phyloP scores from a whole-genome alignment of 2,888 invertebrate species.

The Diplolepis rosae region DNA sequence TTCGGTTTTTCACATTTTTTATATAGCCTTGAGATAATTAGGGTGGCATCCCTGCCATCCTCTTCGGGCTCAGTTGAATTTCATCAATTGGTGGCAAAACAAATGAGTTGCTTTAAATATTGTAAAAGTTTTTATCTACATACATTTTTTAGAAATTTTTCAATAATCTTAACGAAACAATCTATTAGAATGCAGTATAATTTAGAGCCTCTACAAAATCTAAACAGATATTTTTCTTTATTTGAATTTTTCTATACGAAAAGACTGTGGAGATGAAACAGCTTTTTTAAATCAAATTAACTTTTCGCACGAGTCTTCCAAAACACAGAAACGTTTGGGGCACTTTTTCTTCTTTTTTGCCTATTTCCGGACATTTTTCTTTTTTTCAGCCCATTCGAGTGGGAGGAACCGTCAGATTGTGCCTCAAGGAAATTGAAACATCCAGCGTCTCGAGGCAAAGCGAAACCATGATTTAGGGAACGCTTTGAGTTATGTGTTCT shows the following conservation, averaged over 20 bases:
- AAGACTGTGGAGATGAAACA: too few species aligned
- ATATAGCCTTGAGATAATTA: constrained; percentile 71
- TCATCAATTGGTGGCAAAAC: neutral
- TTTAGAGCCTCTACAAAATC: too few species aligned
- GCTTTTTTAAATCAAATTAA: neutral
- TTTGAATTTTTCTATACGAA: too few species aligned
- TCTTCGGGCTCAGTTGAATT: neutral
- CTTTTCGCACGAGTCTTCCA: neutral
- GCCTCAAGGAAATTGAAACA: constrained; percentile 89
- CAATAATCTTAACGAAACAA: neutral
- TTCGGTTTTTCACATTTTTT: constrained; percentile 65
- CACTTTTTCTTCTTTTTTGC: constrained; percentile 7
- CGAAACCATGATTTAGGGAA: constrained; percentile 70
- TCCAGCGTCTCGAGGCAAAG: constrained; percentile 67
- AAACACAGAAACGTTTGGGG: neutral
- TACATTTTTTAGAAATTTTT: neutral
- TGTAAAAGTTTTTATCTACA: neutral
- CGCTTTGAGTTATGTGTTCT: constrained; percentile 70
- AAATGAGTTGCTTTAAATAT: neutral
- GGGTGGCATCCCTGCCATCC: constrained; percentile 71
- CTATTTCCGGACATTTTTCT: constrained; percentile 14
- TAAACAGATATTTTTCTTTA: too few species aligned
- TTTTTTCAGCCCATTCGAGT: constrained; percentile 15
- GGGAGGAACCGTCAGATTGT: constrained; percentile 77
- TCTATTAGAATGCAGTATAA: too few species aligned